Conservation (phyloP, 2,797 vertebrate species). For the Sandelia bainsii region DNA sequence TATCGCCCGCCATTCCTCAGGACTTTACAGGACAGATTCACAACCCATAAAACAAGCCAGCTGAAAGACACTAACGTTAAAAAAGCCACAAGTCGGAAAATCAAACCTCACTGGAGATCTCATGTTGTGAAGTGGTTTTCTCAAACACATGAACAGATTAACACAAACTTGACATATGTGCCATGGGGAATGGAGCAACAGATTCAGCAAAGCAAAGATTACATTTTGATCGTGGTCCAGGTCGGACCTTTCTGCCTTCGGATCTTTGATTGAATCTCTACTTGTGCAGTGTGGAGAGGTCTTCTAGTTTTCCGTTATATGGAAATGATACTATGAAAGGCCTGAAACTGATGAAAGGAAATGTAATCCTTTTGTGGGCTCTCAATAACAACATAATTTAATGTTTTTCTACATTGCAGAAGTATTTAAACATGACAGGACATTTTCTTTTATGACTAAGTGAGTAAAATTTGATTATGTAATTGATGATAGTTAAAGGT, state of each 20-base stretch:
- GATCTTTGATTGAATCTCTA: neutral
- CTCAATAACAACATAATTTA: neutral
- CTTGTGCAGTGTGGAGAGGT: neutral
- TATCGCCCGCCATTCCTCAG: neutral
- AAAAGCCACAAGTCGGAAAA: neutral
- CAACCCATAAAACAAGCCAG: slow-evolving; percentile 28
- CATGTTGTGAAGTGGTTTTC: slow-evolving; percentile 9
- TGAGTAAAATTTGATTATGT: slow-evolving; percentile 11
- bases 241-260: neutral
- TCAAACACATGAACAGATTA: slow-evolving; percentile 5
- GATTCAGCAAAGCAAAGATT: no score
- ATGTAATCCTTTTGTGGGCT: neutral
- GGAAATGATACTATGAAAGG: no score
- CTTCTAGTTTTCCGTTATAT: no score
- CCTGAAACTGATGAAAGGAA: neutral
- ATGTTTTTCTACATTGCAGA: neutral
- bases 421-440: neutral
- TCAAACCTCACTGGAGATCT: slow-evolving; percentile 7
- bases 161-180: neutral
- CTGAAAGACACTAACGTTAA: neutral
- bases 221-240: neutral
- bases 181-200: neutral
- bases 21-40: slow-evolving; percentile 49
- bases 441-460: neutral
- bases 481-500: neutral